Evolutionary conservation across 2,113 vertebrate genomes (phyloP).

Genomic region (Chaetops frenatus): DNA sequence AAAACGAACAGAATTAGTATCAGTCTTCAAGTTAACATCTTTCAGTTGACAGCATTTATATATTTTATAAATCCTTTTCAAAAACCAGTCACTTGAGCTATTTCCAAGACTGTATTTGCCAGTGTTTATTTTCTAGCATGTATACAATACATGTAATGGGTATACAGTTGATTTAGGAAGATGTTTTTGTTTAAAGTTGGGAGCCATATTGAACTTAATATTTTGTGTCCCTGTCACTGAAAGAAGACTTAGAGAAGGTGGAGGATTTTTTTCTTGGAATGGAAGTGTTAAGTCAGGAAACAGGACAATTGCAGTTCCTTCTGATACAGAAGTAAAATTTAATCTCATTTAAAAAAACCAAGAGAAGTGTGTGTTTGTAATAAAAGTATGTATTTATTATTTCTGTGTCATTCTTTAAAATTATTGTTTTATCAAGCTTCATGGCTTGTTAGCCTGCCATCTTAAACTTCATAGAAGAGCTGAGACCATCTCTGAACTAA

Average conservation of each 20-base stretch:
- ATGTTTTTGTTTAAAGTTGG: neutral
- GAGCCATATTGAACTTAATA: neutral
- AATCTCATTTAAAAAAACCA: neutral
- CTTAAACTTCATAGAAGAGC: neutral
- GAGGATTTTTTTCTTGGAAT: neutral
- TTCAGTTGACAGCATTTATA: neutral
- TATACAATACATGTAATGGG: neutral
- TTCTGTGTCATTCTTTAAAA: neutral
- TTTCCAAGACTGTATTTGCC: conserved; percentile 1
- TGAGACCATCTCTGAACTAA: neutral
- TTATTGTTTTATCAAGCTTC: neutral
- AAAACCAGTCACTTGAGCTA: neutral
- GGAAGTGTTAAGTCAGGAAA: neutral
- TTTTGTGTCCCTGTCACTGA: neutral
- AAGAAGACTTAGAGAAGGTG: neutral
- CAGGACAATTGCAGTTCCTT: neutral
- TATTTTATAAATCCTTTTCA: neutral
- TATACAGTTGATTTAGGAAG: neutral
- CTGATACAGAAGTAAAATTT: neutral
- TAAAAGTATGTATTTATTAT: neutral
- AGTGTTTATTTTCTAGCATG: conserved; percentile 23
- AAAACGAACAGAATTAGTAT: neutral
- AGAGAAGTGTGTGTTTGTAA: neutral
- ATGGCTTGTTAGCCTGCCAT: neutral
- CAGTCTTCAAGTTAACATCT: neutral